Conservation (phyloP, 2,113 vertebrate genomes). For the Dasyprocta punctata region DNA sequence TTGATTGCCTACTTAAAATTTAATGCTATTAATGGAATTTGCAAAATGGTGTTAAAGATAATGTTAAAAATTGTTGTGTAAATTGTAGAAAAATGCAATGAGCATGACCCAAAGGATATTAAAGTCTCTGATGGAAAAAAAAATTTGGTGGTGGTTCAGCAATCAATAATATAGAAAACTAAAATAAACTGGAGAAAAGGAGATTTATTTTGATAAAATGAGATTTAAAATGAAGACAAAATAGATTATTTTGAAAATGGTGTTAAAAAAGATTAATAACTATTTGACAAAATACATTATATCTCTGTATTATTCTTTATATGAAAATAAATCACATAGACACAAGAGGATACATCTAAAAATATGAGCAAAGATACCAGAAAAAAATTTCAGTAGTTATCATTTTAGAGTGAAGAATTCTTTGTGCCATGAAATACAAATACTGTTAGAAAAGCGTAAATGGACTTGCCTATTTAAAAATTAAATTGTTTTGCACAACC, state of each 20-base stretch:
- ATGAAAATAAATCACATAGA: background rate
- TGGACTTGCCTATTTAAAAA: background rate
- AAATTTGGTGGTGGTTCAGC: background rate
- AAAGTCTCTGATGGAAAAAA: background rate
- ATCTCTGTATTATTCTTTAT: background rate
- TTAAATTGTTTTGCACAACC: background rate
- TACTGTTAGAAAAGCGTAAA: background rate
- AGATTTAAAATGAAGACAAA: background rate
- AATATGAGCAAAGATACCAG: background rate
- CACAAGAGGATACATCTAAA: background rate
- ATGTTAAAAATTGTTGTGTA: background rate
- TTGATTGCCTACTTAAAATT: too few relatives aligned
- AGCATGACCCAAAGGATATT: background rate
- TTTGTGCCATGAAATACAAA: background rate
- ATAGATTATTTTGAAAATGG: background rate
- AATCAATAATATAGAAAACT: background rate
- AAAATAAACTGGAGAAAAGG: background rate
- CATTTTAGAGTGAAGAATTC: background rate
- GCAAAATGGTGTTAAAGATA: background rate
- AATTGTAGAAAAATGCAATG: background rate
- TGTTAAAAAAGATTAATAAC: background rate
- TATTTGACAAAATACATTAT: background rate
- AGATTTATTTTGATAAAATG: background rate
- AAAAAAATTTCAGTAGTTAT: background rate
- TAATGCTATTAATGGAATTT: too few relatives aligned